A percentile compares a stretch with the other conserved stretches of the same genome.
Evolutionary conservation across 1,140 invertebrate species (phyloP).

Genomic region (Eriosoma lanigerum): DNA sequence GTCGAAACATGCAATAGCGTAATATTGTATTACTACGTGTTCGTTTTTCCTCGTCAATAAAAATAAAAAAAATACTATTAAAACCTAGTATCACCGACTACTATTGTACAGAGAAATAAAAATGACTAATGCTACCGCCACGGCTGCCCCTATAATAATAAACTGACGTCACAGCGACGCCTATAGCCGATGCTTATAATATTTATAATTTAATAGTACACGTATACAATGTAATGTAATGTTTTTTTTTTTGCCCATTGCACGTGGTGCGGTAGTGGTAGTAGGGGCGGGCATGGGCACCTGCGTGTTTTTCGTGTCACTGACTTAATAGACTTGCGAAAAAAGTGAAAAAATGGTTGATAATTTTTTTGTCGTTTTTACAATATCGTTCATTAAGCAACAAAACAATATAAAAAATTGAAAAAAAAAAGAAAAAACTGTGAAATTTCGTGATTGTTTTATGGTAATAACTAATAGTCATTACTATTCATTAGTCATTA

Average conservation of each 20-base stretch:
- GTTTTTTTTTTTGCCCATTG: no score
- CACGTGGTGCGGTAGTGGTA: no score
- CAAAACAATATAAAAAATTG: neutral
- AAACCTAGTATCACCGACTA: no score
- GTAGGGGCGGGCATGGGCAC: no score
- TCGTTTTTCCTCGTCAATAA: conserved; percentile 22
- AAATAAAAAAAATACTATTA: neutral
- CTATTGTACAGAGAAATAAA: neutral
- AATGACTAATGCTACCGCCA: conserved; percentile 19
- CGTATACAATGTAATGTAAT: no score
- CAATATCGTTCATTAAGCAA: conserved; percentile 18
- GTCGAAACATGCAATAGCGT: no score
- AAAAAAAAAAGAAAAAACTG: conserved; percentile 4
- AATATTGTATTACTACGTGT: no score
- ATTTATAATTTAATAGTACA: no score
- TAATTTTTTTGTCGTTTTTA: neutral
- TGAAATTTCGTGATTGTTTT: neutral
- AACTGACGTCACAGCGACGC: conserved; percentile 1
- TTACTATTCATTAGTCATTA: neutral
- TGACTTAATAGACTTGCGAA: no score
- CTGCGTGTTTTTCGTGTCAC: no score
- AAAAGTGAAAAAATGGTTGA: no score
- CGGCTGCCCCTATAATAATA: neutral
- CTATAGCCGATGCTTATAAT: neutral
- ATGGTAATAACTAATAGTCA: neutral